Evolutionary conservation across 2,113 vertebrate species (phyloP).

Genomic region (Psilopsiagon aymara): DNA sequence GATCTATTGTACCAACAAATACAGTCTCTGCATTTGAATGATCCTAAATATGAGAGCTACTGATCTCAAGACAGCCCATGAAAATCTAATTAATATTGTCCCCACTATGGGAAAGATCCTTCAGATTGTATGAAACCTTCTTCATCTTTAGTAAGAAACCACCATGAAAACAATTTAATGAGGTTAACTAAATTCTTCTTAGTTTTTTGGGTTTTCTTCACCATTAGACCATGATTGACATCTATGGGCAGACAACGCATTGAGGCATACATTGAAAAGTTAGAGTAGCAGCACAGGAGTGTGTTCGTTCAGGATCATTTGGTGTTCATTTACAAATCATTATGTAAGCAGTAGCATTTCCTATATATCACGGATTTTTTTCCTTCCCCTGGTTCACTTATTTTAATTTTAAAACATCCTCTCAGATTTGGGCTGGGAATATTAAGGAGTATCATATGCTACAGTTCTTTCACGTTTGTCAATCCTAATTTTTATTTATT

Average conservation of each 20-base stretch:
- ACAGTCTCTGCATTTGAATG: not conserved
- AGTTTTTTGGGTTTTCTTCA: not conserved
- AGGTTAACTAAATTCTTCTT: not conserved
- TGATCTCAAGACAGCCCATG: not conserved
- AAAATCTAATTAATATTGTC: not conserved
- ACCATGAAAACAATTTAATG: not conserved
- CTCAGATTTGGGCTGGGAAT: not conserved
- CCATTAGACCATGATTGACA: not conserved
- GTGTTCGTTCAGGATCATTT: not conserved
- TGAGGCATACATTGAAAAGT: not conserved
- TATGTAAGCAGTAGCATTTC: not conserved
- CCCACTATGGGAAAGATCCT: not conserved
- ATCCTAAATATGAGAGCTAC: not conserved
- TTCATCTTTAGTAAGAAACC: not conserved
- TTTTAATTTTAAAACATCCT: not conserved
- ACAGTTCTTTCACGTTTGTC: not conserved
- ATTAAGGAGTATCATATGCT: not conserved
- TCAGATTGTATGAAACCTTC: not conserved
- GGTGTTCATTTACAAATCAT: not conserved
- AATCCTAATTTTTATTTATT: not conserved
- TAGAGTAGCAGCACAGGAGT: not conserved
- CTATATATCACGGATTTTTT: not conserved
- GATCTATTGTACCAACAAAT: not conserved
- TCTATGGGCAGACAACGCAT: not conserved
- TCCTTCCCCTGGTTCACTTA: not conserved